These are phyloP conservation scores for Dioctria linearis DNA, from an alignment of 2,888 invertebrate species.

Conservation along the genomic window DNA sequence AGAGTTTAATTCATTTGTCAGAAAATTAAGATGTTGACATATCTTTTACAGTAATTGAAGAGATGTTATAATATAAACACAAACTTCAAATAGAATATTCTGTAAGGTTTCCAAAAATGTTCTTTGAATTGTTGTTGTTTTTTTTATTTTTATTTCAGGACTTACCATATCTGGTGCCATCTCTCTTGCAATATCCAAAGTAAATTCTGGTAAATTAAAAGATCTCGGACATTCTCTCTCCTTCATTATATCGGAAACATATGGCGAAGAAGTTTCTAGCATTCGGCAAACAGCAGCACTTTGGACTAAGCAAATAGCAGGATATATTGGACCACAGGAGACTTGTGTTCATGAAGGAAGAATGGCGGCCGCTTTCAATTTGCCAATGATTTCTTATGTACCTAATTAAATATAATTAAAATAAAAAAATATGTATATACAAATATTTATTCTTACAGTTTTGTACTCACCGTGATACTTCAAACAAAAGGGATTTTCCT, in stretches of 20 bases:
- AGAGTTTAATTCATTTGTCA: no score
- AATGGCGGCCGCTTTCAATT: slow-evolving; percentile 93
- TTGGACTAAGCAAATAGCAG: slow-evolving; percentile 88
- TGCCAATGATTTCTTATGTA: slow-evolving; percentile 97
- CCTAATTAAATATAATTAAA: slow-evolving; percentile 71
- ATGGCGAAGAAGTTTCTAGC: slow-evolving; percentile 89
- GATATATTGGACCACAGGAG: slow-evolving; percentile 88
- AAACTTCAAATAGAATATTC: no score
- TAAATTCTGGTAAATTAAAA: slow-evolving; percentile 77
- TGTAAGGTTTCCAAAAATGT: no score
- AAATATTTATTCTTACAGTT: slow-evolving; percentile 76
- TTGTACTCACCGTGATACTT: slow-evolving; percentile 91
- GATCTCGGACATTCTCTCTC: slow-evolving; percentile 80
- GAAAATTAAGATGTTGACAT: no score
- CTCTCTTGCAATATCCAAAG: slow-evolving; percentile 87
- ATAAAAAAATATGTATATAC: not conserved
- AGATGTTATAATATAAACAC: no score
- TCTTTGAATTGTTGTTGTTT: no score
- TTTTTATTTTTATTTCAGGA: slow-evolving; percentile 65
- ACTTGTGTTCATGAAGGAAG: slow-evolving; percentile 93
- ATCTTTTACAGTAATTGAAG: no score
- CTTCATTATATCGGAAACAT: slow-evolving; percentile 91
- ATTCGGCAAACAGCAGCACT: slow-evolving; percentile 87
- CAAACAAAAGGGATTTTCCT: slow-evolving; percentile 88
- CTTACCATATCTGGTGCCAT: slow-evolving; percentile 85